A percentile compares a stretch with the other conserved stretches of the same genome.
These are phyloP conservation scores for Dioctria linearis DNA, from an alignment of 2,888 invertebrate genomes.

Conservation along the genomic window DNA sequence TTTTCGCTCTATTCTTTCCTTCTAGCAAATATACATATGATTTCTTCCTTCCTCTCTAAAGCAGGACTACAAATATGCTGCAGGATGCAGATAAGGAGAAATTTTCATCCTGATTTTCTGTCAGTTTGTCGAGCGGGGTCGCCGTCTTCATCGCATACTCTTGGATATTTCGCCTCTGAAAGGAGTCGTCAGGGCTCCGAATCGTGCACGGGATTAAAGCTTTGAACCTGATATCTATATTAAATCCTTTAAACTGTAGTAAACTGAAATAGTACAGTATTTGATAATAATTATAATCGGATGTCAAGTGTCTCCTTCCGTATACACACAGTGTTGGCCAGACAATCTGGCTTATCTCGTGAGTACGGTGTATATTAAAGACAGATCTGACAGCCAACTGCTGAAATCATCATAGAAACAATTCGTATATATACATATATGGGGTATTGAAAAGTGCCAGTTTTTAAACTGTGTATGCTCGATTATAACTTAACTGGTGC, in stretches of 20 bases:
- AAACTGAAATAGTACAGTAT: conserved; percentile 6
- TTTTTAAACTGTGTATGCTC: background rate
- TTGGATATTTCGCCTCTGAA: conserved; percentile 37
- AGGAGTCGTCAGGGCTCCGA: conserved; percentile 20
- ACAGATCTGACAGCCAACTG: conserved; percentile 31
- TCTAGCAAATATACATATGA: background rate
- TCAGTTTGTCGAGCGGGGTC: conserved; percentile 57
- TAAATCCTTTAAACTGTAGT: conserved; percentile 9
- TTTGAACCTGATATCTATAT: conserved; percentile 7
- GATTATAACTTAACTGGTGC: conserved; percentile 16
- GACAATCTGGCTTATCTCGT: conserved; percentile 22
- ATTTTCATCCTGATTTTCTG: conserved; percentile 47
- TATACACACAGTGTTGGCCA: conserved; percentile 18
- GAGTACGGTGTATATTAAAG: conserved; percentile 12
- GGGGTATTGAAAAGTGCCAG: conserved; percentile 21
- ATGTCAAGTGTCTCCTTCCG: conserved; percentile 10
- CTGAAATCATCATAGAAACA: conserved; percentile 19
- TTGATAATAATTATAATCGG: conserved; percentile 19
- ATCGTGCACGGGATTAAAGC: conserved; percentile 38
- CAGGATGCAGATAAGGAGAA: conserved; percentile 53
- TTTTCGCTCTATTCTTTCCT: conserved; percentile 33
- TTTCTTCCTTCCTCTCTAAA: conserved; percentile 16
- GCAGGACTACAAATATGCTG: conserved; percentile 33
- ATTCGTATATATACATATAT: background rate
- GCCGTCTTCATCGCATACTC: conserved; percentile 47